These are phyloP conservation scores for Halichoerus grypus DNA, from an alignment of 2,113 vertebrate species.

Conservation along the genomic window DNA sequence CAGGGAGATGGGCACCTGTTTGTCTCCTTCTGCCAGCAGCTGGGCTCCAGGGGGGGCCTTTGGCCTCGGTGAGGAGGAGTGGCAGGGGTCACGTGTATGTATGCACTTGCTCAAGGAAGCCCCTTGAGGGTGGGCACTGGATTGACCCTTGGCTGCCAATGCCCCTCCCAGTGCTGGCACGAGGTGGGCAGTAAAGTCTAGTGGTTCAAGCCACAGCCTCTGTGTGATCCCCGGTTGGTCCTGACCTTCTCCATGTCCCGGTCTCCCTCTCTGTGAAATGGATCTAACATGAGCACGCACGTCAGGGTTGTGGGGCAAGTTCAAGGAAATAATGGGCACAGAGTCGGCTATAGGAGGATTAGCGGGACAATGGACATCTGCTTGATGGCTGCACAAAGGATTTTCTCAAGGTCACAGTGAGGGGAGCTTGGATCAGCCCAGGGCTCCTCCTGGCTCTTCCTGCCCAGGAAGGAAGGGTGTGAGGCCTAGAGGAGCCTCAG, in stretches of 20 bases:
- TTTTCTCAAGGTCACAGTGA: slow-evolving; percentile 9
- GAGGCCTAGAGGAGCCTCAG: background rate
- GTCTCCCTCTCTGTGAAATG: background rate
- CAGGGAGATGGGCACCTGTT: background rate
- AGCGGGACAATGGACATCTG: background rate
- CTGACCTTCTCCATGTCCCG: background rate
- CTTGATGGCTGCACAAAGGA: background rate
- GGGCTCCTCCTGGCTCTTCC: slow-evolving; percentile 48
- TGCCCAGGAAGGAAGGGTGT: slow-evolving; percentile 72
- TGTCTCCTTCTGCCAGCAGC: background rate
- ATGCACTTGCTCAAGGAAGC: background rate
- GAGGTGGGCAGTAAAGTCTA: background rate
- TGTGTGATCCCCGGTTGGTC: rapidly evolving
- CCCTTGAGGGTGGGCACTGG: background rate
- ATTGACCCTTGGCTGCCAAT: background rate
- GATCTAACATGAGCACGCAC: rapidly evolving
- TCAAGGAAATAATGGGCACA: rapidly evolving
- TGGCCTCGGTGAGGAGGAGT: background rate
- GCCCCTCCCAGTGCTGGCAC: background rate
- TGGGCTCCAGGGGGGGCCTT: background rate
- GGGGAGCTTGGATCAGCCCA: background rate
- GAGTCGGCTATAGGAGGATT: background rate
- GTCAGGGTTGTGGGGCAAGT: background rate
- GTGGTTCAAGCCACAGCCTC: background rate
- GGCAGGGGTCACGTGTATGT: rapidly evolving